Percentiles rank a stretch among this genome's conserved stretches.
These are phyloP conservation scores for Antigone vipio DNA, from an alignment of 2,113 vertebrate species.

Conservation along the genomic window DNA sequence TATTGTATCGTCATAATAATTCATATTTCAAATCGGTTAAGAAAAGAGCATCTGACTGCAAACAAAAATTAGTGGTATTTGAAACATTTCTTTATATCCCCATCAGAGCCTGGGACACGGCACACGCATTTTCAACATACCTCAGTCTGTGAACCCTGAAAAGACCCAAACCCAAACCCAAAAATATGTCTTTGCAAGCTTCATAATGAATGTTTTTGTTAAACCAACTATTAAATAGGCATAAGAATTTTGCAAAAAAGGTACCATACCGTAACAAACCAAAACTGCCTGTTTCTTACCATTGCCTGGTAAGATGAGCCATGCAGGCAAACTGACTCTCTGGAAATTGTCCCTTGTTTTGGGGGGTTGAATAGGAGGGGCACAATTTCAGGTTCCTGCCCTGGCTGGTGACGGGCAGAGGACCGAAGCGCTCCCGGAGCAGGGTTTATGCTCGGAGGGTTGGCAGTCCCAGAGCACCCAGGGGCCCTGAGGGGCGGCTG, in stretches of 20 bases:
- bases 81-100: not conserved
- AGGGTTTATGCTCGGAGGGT: fast-evolving
- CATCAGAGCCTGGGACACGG: not conserved
- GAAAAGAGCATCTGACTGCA: not conserved
- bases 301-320: not conserved
- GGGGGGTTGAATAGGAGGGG: not conserved
- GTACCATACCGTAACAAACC: not conserved
- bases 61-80: not conserved
- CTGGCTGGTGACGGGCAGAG: not conserved
- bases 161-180: fast-evolving
- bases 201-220: not conserved
- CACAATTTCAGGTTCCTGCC: not conserved
- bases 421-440: fast-evolving
- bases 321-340: not conserved
- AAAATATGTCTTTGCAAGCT: not conserved
- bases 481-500: not conserved
- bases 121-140: not conserved
- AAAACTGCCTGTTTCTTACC: not conserved
- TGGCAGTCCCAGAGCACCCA: not conserved
- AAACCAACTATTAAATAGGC: not conserved
- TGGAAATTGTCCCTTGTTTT: not conserved
- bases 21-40: not conserved
- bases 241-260: not conserved
- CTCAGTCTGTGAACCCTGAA: not conserved
- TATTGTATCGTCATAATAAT: not conserved